These are phyloP conservation scores for Ceratina calcarata DNA, from an alignment of 1,140 invertebrate genomes.

Conservation along the genomic window DNA sequence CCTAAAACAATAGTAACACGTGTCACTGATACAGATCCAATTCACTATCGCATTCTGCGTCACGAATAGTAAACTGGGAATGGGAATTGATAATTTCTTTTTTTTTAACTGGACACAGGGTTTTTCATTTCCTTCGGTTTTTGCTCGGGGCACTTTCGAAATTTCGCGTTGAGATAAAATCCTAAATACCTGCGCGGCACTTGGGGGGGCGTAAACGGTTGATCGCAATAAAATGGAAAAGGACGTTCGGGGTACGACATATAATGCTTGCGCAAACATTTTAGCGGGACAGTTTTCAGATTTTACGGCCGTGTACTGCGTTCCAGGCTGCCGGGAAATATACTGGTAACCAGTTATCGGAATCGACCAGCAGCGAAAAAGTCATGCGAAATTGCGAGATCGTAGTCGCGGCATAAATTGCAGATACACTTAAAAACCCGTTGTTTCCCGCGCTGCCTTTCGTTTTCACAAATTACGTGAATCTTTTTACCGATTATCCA, in stretches of 20 bases:
- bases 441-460: neutral
- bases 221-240: slow-evolving; percentile 18
- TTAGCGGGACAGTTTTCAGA: slow-evolving; percentile 45
- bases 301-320: slow-evolving; percentile 38
- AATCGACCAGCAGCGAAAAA: slow-evolving; percentile 38
- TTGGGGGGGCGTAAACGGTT: slow-evolving; percentile 3
- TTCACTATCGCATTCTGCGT: too few species aligned
- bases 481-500: neutral
- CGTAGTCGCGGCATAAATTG: neutral
- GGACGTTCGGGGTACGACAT: neutral
- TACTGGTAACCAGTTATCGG: slow-evolving; percentile 47
- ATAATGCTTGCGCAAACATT: slow-evolving; percentile 45
- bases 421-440: slow-evolving; percentile 9
- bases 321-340: slow-evolving; percentile 25
- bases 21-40: too few species aligned
- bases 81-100: too few species aligned
- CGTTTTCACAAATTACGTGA: neutral
- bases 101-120: neutral
- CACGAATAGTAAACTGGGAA: too few species aligned
- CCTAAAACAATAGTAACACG: too few species aligned
- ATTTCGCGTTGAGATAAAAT: neutral
- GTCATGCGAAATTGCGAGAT: slow-evolving; percentile 32
- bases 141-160: neutral
- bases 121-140: neutral
- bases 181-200: neutral